These are phyloP conservation scores for Morinoia aosen DNA, from an alignment of 2,888 invertebrate species.

Conservation along the genomic window DNA sequence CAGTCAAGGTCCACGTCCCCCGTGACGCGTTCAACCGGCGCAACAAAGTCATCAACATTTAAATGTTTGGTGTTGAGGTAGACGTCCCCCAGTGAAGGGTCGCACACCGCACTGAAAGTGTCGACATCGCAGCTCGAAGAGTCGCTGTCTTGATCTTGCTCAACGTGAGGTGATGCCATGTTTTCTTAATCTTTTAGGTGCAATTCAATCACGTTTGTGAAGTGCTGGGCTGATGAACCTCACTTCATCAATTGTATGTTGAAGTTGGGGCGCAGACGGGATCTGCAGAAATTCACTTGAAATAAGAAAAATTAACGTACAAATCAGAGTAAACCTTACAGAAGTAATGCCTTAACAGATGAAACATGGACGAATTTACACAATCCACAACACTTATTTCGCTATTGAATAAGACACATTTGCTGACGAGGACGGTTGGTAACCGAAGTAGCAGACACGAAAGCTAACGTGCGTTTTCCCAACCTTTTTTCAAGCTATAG, in stretches of 20 bases:
- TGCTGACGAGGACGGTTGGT: too few relatives aligned
- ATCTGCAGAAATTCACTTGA: too few relatives aligned
- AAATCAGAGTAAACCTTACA: neutral
- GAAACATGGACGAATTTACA: too few relatives aligned
- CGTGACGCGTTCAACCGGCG: neutral
- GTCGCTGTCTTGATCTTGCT: constrained; percentile 4
- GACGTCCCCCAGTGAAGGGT: neutral
- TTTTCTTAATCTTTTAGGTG: neutral
- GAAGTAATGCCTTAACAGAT: neutral
- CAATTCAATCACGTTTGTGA: neutral
- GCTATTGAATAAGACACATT: too few relatives aligned
- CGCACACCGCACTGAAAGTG: constrained; percentile 1
- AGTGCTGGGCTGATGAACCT: neutral
- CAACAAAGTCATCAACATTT: neutral
- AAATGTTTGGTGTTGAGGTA: neutral
- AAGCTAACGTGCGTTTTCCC: too few relatives aligned
- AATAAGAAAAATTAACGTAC: neutral
- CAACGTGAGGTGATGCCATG: neutral
- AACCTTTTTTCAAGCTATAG: too few relatives aligned
- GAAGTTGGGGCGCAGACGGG: neutral
- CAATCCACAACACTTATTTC: too few relatives aligned
- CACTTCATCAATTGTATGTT: neutral
- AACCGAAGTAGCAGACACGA: too few relatives aligned
- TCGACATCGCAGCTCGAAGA: neutral
- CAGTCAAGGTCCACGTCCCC: neutral